A percentile compares a stretch with the other conserved stretches of the same genome.
These are phyloP conservation scores for Helicoverpa armigera DNA, from an alignment of 1,140 invertebrate species.

Conservation along the genomic window DNA sequence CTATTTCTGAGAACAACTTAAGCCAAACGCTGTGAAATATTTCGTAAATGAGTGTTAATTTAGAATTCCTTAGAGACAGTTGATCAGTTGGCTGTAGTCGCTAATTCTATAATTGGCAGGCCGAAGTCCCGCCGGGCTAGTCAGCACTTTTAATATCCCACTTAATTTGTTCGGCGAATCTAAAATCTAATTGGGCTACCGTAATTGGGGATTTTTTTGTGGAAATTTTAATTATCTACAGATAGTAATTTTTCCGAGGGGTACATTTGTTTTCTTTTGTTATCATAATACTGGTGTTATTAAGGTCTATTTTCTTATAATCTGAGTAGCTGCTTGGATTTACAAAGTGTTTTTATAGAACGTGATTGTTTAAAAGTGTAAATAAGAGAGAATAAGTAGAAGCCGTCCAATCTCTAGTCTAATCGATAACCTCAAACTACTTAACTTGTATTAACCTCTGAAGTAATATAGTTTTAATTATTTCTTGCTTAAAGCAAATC, in stretches of 20 bases:
- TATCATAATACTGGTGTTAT: not conserved
- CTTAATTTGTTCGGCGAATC: slow-evolving; percentile 31
- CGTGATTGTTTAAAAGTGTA: too few species aligned
- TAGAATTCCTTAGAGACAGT: not conserved
- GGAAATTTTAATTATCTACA: slow-evolving; percentile 17
- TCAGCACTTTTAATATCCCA: slow-evolving; percentile 44
- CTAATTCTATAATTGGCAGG: slow-evolving; percentile 45
- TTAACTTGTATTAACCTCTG: too few species aligned
- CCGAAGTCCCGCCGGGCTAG: slow-evolving; percentile 3
- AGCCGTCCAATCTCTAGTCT: too few species aligned
- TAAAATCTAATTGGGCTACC: slow-evolving; percentile 33
- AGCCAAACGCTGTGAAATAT: too few species aligned
- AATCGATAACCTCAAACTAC: too few species aligned
- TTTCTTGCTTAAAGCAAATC: not conserved
- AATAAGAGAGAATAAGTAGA: too few species aligned
- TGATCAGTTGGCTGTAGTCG: slow-evolving; percentile 13
- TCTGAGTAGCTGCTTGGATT: not conserved
- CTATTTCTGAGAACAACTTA: too few species aligned
- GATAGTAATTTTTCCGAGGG: slow-evolving; percentile 5
- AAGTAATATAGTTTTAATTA: not conserved
- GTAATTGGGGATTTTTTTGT: slow-evolving; percentile 19
- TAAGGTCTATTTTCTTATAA: not conserved
- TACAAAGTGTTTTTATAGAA: too few species aligned
- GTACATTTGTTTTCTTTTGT: not conserved
- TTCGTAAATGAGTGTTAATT: not conserved